Conservation (phyloP, 2,797 vertebrate genomes). For the Mormyrops boulengeri region DNA sequence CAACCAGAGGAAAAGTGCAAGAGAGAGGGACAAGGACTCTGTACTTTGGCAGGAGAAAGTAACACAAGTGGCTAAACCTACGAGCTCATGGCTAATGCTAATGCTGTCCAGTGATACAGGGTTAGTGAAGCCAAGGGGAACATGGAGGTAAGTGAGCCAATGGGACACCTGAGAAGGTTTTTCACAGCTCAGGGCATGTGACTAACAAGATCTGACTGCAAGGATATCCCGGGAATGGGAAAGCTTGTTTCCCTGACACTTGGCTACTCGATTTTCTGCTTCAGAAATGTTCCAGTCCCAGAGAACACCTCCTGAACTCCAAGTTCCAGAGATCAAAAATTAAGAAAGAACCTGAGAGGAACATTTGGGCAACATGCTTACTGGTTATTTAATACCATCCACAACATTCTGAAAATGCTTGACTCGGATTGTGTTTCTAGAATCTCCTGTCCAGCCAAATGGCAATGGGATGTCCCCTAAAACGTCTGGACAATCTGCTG, state of each 20-base stretch:
- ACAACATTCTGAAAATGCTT: neutral
- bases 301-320: neutral
- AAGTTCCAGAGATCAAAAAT: neutral
- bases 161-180: neutral
- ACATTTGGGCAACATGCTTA: neutral
- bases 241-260: neutral
- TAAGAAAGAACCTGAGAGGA: neutral
- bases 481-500: neutral
- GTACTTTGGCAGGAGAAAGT: slow-evolving; percentile 31
- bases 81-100: slow-evolving; percentile 15
- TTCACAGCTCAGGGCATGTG: neutral
- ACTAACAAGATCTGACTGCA: neutral
- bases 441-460: neutral
- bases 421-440: neutral
- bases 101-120: slow-evolving; percentile 15
- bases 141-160: neutral
- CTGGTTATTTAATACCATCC: neutral
- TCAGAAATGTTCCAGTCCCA: neutral
- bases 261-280: neutral
- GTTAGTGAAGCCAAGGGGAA: slow-evolving; percentile 16
- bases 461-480: neutral
- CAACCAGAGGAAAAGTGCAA: neutral
- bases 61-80: slow-evolving; percentile 24
- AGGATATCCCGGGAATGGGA: neutral
- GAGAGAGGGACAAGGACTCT: neutral